Evolutionary conservation across 2,113 vertebrate species (phyloP), one percentile per base, ranked within the genome.

Genomic region (Oryzias celebensis): DNA sequence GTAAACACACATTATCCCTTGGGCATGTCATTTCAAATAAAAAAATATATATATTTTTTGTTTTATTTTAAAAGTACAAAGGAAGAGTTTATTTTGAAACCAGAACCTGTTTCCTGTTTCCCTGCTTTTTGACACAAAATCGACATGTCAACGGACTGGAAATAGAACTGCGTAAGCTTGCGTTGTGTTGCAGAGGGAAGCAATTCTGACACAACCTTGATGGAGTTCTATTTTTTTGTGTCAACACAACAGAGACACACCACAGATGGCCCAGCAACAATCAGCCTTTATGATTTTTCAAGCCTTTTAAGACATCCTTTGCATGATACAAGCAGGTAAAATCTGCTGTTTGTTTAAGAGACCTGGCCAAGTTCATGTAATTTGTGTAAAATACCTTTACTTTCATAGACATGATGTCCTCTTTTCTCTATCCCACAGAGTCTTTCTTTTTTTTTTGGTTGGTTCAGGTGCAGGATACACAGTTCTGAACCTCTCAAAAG

Each of bases 381-480:
- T 65, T 57, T 28, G 68, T 67, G 71, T 75, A 74, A 81, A 79
- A 75, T 61, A 65, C 68, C 65, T 51, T 54, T 64, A 65, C 65
- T 68, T 74, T 62, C 54, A 66, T 44, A 49, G 52, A 64, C 68
- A 68, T 55, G 52, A 49, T 45, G 63, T 58, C 48, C 73, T 62
- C 48, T 20, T 62, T 22, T 55, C 53, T 52, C 75, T 63, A 68
- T 77, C 53, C 75, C 52, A 68, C 71, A 15, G 18, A 77, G 68
- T 78, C 54, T n/a, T n/a, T n/a, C n/a, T n/a, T 78, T 78, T 85
- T 84, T 80, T 62, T 80, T 62, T 87, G 68, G 72, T 80, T 70
- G 65, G 65, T 77, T 70, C 45, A 71, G 41, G 49, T 67, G 63
- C 24, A 63, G 75, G 73, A 75, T 59, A 61, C 60, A 76, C 62